Evolutionary conservation across 2,113 vertebrate genomes (phyloP), one percentile per base, ranked within the genome.

Genomic region (Phalacrocorax aristotelis): DNA sequence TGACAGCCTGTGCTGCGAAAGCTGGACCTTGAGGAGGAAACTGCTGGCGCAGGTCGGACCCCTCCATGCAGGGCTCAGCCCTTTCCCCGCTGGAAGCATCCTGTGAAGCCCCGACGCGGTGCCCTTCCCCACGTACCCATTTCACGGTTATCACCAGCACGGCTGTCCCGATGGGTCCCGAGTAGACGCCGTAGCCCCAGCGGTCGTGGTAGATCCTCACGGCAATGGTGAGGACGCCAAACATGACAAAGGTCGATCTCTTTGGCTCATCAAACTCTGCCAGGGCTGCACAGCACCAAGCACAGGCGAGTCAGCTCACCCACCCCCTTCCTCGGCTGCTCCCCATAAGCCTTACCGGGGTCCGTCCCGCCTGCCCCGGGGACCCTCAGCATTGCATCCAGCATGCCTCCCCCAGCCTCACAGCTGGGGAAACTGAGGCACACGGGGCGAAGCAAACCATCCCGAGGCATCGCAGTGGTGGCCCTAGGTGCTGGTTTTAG

Each of bases 251-350:
- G 2, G 98, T 99, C 0, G 99, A 99, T 40, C 99, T 98, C 97
- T 99, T 99, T 1, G 99, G 99, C 42, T 99, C 99, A 0, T 99
- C 99, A 7, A 99, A 99, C 96, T 99, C 99, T 1, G 99, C 99
- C 95, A 99, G 98, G 17, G 99, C 99, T 98, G 89, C 15, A 48
- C 7, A 75, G 44, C n/a, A 77, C 36, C 49, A 1, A 95, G 51
- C 65, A 93, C 32, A 83, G 61, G 30, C 90, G 5, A 4, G 3
- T 88, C 65, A 91, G 87, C 19, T 83, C 49, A 7, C 13, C 62
- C 26, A 42, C 6, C 29, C 3, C 6, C 9, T 51, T 51, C 60
- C 38, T 36, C 6, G 1, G 11, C 61, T 65, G 58, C 15, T 57
- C 34, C 49, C 57, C 51, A 9, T 29, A 66, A 82, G 25, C 29